These are phyloP conservation scores for Antedon bifida DNA, from an alignment of 35 echinoderm and acorn worm genomes.

Conservation along the genomic window DNA sequence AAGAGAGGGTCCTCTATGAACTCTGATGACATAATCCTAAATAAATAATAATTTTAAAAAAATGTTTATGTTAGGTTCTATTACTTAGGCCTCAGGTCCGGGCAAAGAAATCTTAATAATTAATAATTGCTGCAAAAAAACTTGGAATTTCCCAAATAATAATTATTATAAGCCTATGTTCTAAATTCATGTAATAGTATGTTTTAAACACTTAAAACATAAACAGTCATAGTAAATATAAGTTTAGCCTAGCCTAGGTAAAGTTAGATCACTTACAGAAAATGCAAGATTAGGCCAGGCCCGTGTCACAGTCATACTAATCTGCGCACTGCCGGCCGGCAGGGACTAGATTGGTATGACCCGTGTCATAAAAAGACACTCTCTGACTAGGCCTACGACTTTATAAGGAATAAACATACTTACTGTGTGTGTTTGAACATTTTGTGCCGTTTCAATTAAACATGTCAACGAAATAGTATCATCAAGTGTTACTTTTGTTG, in stretches of 20 bases:
- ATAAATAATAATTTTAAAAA: not conserved
- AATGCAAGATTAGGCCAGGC: no score
- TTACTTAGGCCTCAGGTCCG: no score
- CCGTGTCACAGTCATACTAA: no score
- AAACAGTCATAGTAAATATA: no score
- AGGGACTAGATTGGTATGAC: not conserved
- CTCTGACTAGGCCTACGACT: not conserved
- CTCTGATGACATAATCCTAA: constrained; percentile 98
- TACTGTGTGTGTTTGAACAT: constrained; percentile 95
- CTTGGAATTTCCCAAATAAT: no score
- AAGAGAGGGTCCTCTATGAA: constrained; percentile 69
- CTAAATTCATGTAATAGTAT: not conserved
- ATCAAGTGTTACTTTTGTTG: constrained; percentile 45
- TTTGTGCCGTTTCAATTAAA: constrained; percentile 86
- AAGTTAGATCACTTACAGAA: no score
- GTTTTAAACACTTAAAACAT: no score
- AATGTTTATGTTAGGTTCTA: not conserved
- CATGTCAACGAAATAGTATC: constrained; percentile 63
- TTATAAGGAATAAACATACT: constrained; percentile 31
- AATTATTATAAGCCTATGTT: not conserved
- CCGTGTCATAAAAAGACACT: not conserved
- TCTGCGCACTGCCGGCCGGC: not conserved
- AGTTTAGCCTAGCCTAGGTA: not conserved
- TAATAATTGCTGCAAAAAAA: no score
- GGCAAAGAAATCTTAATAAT: no score